These are phyloP conservation scores for Neolamprologus sp. DNA, from an alignment of 2,113 vertebrate genomes.

Conservation along the genomic window DNA sequence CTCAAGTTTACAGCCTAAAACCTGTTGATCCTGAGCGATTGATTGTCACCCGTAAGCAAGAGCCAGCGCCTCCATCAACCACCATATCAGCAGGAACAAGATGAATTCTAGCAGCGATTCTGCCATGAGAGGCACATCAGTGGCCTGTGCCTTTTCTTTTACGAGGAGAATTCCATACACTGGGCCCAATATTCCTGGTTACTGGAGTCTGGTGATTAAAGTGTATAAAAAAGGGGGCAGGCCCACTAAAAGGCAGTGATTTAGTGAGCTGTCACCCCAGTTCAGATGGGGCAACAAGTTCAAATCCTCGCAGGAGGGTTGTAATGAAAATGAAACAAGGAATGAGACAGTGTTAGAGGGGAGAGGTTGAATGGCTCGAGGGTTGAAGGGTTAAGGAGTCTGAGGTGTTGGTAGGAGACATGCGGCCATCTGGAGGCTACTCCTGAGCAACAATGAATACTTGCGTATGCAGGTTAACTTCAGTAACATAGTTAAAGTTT, in stretches of 20 bases:
- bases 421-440: constrained; percentile 19
- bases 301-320: constrained; percentile 63
- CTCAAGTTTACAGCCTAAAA: constrained; percentile 70
- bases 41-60: constrained; percentile 47
- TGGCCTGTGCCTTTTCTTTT: constrained; percentile 52
- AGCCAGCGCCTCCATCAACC: background rate
- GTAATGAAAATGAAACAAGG: constrained; percentile 72
- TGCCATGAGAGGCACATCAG: constrained; percentile 67
- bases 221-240: constrained; percentile 70
- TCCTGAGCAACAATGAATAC: background rate
- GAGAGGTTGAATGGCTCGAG: background rate
- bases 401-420: background rate
- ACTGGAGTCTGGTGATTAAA: constrained; percentile 76
- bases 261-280: constrained; percentile 73
- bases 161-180: constrained; percentile 68
- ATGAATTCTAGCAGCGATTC: constrained; percentile 54
- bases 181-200: constrained; percentile 64
- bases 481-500: background rate
- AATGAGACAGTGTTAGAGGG: constrained; percentile 13
- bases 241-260: constrained; percentile 73
- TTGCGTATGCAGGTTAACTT: background rate
- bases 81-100: constrained; percentile 45
- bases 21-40: constrained; percentile 71
- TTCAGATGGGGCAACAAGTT: constrained; percentile 68
- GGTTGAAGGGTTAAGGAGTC: background rate